Conservation (phyloP, 2,888 invertebrate species). For the Nomada lathburiana region DNA sequence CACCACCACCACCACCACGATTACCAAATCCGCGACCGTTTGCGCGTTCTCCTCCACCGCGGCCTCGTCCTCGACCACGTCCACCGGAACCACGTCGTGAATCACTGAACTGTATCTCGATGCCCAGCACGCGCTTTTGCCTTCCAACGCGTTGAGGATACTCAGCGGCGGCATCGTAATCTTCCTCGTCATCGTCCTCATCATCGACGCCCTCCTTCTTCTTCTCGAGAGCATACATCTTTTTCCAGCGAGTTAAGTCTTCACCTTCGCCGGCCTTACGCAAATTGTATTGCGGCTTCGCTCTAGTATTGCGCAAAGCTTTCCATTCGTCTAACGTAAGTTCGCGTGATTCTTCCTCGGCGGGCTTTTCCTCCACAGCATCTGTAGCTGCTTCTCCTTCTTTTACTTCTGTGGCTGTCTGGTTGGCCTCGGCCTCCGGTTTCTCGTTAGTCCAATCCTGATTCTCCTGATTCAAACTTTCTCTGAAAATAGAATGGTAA, state of each 20-base stretch:
- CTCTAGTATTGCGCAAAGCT: constrained; percentile 92
- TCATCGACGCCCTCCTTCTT: constrained; percentile 89
- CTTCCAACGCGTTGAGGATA: constrained; percentile 94
- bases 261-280: constrained; percentile 98
- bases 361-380: constrained; percentile 84
- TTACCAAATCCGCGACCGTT: constrained; percentile 84
- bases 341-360: constrained; percentile 91
- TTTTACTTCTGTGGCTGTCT: constrained; percentile 73
- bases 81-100: constrained; percentile 90
- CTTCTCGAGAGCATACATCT: constrained; percentile 92
- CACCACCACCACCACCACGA: constrained; percentile 84
- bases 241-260: constrained; percentile 96
- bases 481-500: constrained; percentile 69
- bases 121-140: constrained; percentile 93
- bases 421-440: constrained; percentile 84
- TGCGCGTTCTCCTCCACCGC: constrained; percentile 84
- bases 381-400: constrained; percentile 79
- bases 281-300: constrained; percentile 95
- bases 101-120: constrained; percentile 95
- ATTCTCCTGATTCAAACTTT: constrained; percentile 81
- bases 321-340: constrained; percentile 98
- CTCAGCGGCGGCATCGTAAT: constrained; percentile 89
- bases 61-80: constrained; percentile 88
- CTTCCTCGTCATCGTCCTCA: constrained; percentile 89
- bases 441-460: constrained; percentile 85